phyloP scores from a whole-genome alignment of 2,888 invertebrate genomes.

The Steinernema hermaphroditum region DNA sequence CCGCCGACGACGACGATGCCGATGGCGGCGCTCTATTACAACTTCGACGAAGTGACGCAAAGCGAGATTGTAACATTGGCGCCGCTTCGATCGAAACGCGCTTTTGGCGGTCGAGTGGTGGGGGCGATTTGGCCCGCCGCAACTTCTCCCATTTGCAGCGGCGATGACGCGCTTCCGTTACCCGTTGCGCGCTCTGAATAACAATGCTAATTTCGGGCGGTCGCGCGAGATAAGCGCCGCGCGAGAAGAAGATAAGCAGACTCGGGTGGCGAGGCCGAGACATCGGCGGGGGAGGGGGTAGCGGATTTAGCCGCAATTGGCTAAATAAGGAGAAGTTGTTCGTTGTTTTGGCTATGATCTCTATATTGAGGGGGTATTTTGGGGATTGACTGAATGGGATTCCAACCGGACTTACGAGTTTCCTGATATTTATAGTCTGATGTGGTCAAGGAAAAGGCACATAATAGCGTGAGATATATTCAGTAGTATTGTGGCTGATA shows the following conservation, averaged over 20 bases:
- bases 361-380: too few relatives aligned
- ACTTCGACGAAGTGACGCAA: neutral
- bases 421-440: too few relatives aligned
- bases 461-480: too few relatives aligned
- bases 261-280: neutral
- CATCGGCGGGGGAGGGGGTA: too few relatives aligned
- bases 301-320: too few relatives aligned
- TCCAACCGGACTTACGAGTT: too few relatives aligned
- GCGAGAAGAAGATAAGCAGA: neutral
- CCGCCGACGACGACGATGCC: neutral
- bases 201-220: conserved; percentile 10
- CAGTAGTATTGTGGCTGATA: too few relatives aligned
- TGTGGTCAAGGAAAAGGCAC: too few relatives aligned
- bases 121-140: neutral
- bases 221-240: neutral
- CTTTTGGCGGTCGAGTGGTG: neutral
- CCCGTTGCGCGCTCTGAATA: neutral
- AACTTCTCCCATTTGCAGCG: neutral
- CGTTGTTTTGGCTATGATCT: too few relatives aligned
- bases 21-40: neutral
- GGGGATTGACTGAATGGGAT: too few relatives aligned
- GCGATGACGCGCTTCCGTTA: conserved; percentile 22
- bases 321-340: too few relatives aligned
- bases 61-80: neutral
- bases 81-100: neutral